Conservation (phyloP, 2,797 vertebrate species). For the Tokudaia muenninki region DNA sequence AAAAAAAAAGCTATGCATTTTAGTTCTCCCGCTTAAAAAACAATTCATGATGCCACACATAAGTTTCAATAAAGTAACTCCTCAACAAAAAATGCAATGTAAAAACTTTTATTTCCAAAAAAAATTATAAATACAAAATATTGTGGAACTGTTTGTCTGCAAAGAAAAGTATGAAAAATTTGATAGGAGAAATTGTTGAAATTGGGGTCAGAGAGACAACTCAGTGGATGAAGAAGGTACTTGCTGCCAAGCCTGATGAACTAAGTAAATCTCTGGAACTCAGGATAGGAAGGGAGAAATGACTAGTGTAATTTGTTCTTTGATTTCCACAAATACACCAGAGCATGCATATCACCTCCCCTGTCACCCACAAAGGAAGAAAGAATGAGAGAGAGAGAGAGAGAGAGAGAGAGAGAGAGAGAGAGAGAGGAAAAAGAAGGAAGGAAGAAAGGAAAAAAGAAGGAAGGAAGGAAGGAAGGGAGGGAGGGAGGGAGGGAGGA, state of each 20-base stretch:
- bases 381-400: too few species aligned
- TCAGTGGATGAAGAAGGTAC: not conserved
- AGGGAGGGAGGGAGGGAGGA: too few species aligned
- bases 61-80: conserved; percentile 48
- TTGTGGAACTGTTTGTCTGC: conserved; percentile 38
- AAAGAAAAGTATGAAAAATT: conserved; percentile 48
- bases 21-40: conserved; percentile 19
- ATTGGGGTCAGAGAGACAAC: not conserved
- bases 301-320: not conserved
- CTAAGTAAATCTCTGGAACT: not conserved
- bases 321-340: not conserved
- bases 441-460: too few species aligned
- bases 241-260: not conserved
- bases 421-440: too few species aligned
- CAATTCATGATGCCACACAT: not conserved
- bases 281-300: not conserved
- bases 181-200: conserved; percentile 40
- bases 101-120: not conserved
- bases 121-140: not conserved
- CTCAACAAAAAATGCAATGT: not conserved
- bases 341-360: not conserved
- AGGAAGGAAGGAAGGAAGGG: too few species aligned
- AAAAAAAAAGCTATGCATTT: conserved; percentile 31
- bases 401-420: too few species aligned
- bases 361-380: not conserved